phyloP scores from a whole-genome alignment of 2,797 vertebrate species.

The Coluber constrictor region DNA sequence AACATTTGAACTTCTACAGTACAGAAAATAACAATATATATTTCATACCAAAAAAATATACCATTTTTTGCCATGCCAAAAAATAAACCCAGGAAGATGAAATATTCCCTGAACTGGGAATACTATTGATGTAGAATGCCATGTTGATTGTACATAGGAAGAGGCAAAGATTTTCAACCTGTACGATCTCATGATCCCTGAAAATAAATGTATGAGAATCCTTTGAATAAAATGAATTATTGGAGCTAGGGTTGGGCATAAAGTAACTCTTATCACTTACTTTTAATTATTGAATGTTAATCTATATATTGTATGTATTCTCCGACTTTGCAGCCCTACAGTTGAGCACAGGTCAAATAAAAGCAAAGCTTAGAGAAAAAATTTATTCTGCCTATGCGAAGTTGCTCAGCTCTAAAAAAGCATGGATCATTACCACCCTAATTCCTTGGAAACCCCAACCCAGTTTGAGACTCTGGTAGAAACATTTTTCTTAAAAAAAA shows the following conservation, averaged over 20 bases:
- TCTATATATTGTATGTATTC: not conserved
- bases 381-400: not conserved
- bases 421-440: not conserved
- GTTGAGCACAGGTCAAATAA: not conserved
- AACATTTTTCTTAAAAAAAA: not conserved
- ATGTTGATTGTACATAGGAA: not conserved
- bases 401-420: not conserved
- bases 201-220: not conserved
- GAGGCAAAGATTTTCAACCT: not conserved
- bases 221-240: not conserved
- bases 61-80: not conserved
- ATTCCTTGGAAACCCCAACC: not conserved
- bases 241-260: not conserved
- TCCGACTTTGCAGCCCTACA: not conserved
- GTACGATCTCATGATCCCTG: not conserved
- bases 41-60: not conserved
- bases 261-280: not conserved
- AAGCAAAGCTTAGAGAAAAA: not conserved
- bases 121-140: not conserved
- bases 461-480: not conserved
- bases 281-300: not conserved
- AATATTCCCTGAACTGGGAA: not conserved
- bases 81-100: not conserved
- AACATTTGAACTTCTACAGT: not conserved
- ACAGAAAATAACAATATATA: not conserved